Evolutionary conservation across 2,888 invertebrate genomes (phyloP).

Genomic region (Leistus spinibarbis): DNA sequence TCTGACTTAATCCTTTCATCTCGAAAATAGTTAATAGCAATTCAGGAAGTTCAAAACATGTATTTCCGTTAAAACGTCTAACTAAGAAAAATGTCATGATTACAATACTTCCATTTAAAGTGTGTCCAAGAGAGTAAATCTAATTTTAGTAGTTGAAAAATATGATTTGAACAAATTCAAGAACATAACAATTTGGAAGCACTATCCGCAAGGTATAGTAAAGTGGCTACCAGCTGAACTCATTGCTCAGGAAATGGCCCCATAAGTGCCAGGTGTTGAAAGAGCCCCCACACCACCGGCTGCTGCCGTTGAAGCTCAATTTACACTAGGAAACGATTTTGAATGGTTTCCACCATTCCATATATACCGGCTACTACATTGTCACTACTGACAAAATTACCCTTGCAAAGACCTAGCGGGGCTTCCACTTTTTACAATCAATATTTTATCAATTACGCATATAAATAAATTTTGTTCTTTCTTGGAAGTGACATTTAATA

Average conservation of each 20-base stretch:
- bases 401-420: background rate
- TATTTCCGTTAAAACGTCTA: too few species aligned
- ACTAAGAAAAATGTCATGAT: too few species aligned
- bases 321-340: slow-evolving; percentile 18
- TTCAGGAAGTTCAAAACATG: too few species aligned
- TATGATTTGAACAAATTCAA: background rate
- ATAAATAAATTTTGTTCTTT: background rate
- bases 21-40: too few species aligned
- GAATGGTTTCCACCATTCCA: slow-evolving; percentile 30
- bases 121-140: too few species aligned
- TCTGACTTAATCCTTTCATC: too few species aligned
- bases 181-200: background rate
- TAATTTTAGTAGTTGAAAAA: too few species aligned
- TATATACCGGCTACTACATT: slow-evolving; percentile 1
- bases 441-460: background rate
- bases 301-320: background rate
- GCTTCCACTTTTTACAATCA: background rate
- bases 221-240: background rate
- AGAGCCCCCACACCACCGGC: background rate
- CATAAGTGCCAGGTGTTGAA: background rate
- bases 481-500: background rate
- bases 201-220: background rate
- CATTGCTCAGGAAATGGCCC: background rate
- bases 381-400: background rate
- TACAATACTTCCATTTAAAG: too few species aligned